These are phyloP conservation scores for Elymnias hypermnestra DNA, from an alignment of 1,140 invertebrate genomes.

Conservation along the genomic window DNA sequence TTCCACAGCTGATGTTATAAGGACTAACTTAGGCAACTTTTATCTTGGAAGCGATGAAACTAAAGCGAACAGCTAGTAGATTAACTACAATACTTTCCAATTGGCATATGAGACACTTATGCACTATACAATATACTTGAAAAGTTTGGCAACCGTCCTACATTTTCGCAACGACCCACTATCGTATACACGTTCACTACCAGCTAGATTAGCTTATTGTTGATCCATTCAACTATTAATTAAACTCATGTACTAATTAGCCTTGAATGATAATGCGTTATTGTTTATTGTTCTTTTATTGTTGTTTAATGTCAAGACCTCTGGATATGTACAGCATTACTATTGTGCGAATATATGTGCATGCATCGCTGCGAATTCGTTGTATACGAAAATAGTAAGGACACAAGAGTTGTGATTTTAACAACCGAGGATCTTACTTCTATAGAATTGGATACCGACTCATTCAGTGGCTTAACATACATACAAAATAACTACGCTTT, in stretches of 20 bases:
- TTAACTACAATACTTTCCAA: neutral
- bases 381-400: too few species aligned
- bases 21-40: too few species aligned
- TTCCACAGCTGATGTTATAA: too few species aligned
- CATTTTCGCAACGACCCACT: conserved; percentile 52
- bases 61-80: neutral
- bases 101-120: conserved; percentile 10
- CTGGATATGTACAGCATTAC: neutral
- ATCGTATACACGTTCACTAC: conserved; percentile 7
- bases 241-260: neutral
- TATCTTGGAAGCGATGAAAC: too few species aligned
- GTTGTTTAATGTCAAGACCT: conserved; percentile 12
- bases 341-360: too few species aligned
- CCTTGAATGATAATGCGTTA: conserved; percentile 6
- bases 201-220: conserved; percentile 9
- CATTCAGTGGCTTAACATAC: too few species aligned
- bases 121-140: neutral
- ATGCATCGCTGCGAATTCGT: too few species aligned
- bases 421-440: too few species aligned
- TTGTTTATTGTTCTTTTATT: conserved; percentile 13
- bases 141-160: conserved; percentile 49
- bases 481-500: too few species aligned
- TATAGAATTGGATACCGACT: too few species aligned
- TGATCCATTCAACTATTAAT: conserved; percentile 16
- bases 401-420: too few species aligned